phyloP scores from a whole-genome alignment of 2,113 vertebrate genomes.

The Empidonax alnorum region DNA sequence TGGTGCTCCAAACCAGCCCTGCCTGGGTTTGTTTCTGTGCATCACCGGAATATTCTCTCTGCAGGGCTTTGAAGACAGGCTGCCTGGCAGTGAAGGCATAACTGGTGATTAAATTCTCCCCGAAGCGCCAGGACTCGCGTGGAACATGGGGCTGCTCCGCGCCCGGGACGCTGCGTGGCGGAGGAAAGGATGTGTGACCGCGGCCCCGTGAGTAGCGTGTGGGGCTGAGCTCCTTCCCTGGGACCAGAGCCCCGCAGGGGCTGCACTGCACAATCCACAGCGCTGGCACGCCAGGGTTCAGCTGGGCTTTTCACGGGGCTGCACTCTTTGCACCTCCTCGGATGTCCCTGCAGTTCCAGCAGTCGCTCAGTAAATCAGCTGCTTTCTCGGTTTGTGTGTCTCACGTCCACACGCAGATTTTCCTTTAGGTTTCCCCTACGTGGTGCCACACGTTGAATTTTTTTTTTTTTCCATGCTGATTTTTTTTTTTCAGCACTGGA shows the following conservation, averaged over 20 bases:
- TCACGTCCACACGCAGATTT: background rate
- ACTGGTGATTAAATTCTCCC: constrained; percentile 36
- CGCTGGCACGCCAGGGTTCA: accelerated
- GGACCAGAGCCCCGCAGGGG: background rate
- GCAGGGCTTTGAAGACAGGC: constrained; percentile 58
- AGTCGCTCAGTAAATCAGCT: background rate
- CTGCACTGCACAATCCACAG: background rate
- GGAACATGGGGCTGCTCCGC: constrained; percentile 43
- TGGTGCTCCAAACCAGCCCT: background rate
- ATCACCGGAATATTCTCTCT: constrained; percentile 47
- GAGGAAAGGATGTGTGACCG: constrained; percentile 31
- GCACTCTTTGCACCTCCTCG: background rate
- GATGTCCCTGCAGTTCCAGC: background rate
- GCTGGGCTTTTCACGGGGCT: background rate
- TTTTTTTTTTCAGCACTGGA: background rate
- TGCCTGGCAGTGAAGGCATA: constrained; percentile 49
- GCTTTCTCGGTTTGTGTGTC: background rate
- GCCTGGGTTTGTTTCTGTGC: constrained; percentile 15
- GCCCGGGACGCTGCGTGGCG: background rate
- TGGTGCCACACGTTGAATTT: background rate
- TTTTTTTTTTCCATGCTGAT: background rate
- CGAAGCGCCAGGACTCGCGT: background rate
- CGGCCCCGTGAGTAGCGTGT: constrained; percentile 37
- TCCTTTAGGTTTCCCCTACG: background rate
- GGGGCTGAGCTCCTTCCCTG: background rate